Evolutionary conservation across 2,888 invertebrate species (phyloP), one percentile per base, ranked within the genome.

Genomic region (Ormyrus thymus): DNA sequence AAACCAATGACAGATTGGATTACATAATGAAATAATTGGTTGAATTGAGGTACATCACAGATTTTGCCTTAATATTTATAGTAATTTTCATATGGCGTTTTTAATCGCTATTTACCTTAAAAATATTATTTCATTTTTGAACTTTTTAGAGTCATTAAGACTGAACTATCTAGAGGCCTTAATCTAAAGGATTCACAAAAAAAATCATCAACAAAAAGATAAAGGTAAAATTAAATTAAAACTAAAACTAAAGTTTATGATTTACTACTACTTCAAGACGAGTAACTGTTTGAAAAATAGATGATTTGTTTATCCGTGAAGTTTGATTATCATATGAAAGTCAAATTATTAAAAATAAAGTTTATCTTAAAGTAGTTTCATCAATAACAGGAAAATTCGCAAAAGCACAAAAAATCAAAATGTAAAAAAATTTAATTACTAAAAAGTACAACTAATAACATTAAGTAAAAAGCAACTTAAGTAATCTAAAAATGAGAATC

Each of bases 21-120:
- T 86, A 86, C 84, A 85, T 84, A 64, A 84, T 85, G 82, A 74
- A 86, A 87, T 86, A 79, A 81, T 83, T 83, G 81, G 83, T 82
- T 83, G 66, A 81, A 81, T 81, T 79, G 75, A 83, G 85, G 82
- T 83, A 82, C 83, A 88, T 88, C 88, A 88, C 88, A 88, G 88
- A 85, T 43, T 76, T 85, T 82, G 84, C 83, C 82, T 86, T 83
- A 84, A 82, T 83, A 84, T 82, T 81, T 84, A 79, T 45, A 76
- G 10, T 74, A 80, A 56, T 61, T 69, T 56, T 68, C 29, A 68
- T 58, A 74, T 76, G 76, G 73, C 64, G 72, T 6, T 62, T 79
- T 55, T 45, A 45, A 48, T 76, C 55, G 50, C 48, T 69, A 59
- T 29, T 11, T 46, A 62, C 59, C 15, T 45, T 70, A 70, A 56